Base-by-base conservation (phyloP, 1,140 invertebrate species). In the Drosophila willistoni region DNA sequence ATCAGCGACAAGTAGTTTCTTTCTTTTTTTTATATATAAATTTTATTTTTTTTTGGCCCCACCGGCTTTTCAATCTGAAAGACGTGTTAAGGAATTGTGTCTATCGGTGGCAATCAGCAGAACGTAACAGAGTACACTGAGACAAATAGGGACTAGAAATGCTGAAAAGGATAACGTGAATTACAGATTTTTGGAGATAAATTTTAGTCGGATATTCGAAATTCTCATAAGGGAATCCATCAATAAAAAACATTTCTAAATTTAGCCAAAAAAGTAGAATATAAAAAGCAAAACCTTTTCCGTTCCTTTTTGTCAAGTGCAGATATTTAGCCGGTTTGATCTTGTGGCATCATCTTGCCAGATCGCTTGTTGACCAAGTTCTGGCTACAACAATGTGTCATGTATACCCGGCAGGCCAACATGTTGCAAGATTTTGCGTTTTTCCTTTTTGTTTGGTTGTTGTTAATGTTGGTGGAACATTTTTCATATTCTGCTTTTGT, bases 351-450 rank as follows among this genome's bases (percentile, higher is more conserved):
- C 71, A 74, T 74, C 73, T 60, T 39, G 55, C 63, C 62, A 71
- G 59, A 77, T 77, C 47, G 81, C 68, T 87, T 87, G 73, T 68
- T 87, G 83, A 82, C 82, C 82, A 86, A 86, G 83, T 86, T 86
- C 76, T 79, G 17, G 76, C 68, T 82, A 73, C 82, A 82, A 77
- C 79, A 64, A 87, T 79, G 75, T 85, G 82, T 87, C 82, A 87
- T 85, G 82, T 85, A 73, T 64, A 19, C 64, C 66, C 75, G 66
- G 51, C 68, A 71, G 79, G 79, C 41, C 74, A 73, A 77, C 68
- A 78, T 54, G 67, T 56, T 74, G 82, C 68, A 66, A 69, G 62
- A 72, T 75, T 39, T 39, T 39, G 10, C 12, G 10, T 62, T 25
- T 7, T 39, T 22, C 59, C 39, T 29, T 44, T 41, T 9, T 25